A percentile compares a stretch with the other conserved stretches of the same genome.
These are phyloP conservation scores for Sarcophilus harrisii DNA, from an alignment of 2,797 vertebrate genomes.

Conservation along the genomic window DNA sequence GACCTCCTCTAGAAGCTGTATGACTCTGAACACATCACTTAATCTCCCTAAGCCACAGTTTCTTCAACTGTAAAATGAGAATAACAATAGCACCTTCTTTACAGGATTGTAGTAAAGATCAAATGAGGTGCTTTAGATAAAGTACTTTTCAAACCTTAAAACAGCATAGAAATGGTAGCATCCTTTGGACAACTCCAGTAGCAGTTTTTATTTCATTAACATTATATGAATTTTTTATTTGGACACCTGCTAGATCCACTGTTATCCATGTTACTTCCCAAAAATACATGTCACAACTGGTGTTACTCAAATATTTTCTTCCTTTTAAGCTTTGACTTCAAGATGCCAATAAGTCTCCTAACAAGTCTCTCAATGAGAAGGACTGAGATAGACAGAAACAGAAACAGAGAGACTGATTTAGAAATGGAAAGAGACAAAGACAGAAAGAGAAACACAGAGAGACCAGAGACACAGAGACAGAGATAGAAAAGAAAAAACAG, in stretches of 20 bases:
- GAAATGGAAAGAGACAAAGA: neutral
- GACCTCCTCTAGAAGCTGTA: neutral
- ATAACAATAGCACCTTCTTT: neutral
- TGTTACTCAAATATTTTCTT: neutral
- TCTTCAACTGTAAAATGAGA: neutral
- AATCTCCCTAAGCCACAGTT: neutral
- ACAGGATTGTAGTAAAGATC: neutral
- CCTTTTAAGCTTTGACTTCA: neutral
- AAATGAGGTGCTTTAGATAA: neutral
- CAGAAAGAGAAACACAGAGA: neutral
- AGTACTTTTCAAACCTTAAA: neutral
- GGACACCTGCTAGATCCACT: neutral
- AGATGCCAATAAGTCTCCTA: neutral
- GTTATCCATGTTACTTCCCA: neutral
- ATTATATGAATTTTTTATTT: neutral
- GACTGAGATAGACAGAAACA: no score
- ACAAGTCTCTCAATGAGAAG: neutral
- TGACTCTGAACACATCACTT: neutral
- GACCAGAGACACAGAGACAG: no score
- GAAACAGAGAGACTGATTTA: rapidly evolving
- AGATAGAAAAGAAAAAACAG: rapidly evolving
- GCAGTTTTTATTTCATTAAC: neutral
- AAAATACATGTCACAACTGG: neutral
- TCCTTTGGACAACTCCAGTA: neutral
- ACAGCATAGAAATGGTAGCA: neutral